Conservation (phyloP, 1,140 invertebrate species). For the Dendrolimus punctatus region DNA sequence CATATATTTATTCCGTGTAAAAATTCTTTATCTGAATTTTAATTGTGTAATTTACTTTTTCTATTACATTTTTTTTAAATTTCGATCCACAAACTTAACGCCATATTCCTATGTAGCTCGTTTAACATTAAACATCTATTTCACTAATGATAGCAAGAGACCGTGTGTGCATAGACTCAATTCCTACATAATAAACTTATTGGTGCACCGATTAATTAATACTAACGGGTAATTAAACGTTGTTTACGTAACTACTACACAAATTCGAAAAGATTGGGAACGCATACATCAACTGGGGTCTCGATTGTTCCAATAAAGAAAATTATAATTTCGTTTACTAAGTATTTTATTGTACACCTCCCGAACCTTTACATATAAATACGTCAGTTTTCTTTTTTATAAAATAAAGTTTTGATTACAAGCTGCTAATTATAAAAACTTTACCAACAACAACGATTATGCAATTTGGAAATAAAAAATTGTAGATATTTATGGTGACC, state of each 20-base stretch:
- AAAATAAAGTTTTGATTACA: constrained; percentile 63
- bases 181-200: constrained; percentile 30
- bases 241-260: constrained; percentile 17
- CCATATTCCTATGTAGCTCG: constrained; percentile 12
- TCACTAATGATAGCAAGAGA: constrained; percentile 15
- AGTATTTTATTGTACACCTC: constrained; percentile 64
- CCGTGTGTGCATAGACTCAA: constrained; percentile 34
- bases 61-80: too few relatives aligned
- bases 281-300: neutral
- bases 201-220: constrained; percentile 39
- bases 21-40: too few relatives aligned
- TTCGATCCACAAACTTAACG: too few relatives aligned
- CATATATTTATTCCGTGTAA: too few relatives aligned
- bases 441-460: constrained; percentile 66
- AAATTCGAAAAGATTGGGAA: constrained; percentile 13
- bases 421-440: constrained; percentile 64
- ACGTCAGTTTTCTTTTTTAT: constrained; percentile 39
- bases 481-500: constrained; percentile 14
- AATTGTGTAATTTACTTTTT: too few relatives aligned
- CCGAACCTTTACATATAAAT: constrained; percentile 50
- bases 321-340: constrained; percentile 46
- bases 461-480: constrained; percentile 50
- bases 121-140: constrained; percentile 15
- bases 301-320: constrained; percentile 14
- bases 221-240: constrained; percentile 27